Base-by-base conservation (phyloP, 2,888 invertebrate species). In the Agonopterix subpropinquella region DNA sequence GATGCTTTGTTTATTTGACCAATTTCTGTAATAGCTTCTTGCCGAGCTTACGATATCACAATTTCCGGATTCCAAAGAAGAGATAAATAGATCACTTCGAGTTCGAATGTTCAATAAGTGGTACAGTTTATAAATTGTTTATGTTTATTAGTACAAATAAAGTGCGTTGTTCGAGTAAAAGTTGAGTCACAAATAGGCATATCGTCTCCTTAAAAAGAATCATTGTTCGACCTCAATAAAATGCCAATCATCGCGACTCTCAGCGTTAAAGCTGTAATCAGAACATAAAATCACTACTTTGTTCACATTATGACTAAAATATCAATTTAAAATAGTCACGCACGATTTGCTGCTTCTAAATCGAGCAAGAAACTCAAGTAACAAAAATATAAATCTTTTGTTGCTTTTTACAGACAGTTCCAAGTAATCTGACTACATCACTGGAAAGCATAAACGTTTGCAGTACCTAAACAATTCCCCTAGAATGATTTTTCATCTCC, bases 1-100 rank as follows among this genome's bases (percentile, higher is more conserved):
- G 56, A 55, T 66, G 50, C 59, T 70, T 71, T 72, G 65, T 76
- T 78, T 76, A 68, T 75, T 74, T 70, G 61, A 63, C 71, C 59
- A 56, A 66, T 65, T 65, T 64, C 55, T 58, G 51, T 63, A 54
- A 58, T 58, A 64, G 64, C 56, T 54, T 47, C 50, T 48, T 50
- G 51, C 48, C 51, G 50, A 46, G 36, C 36, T 42, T 45, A 42
- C 11, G 15, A 52, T 49, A 51, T 48, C 39, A 36, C 41, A 10
- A 42, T 45, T 45, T 45, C 36, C 42, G 45, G 37, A 37, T 45
- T 44, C 15, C 36, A 28, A 41, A 18, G 9, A n/a, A 11, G 28
- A 5, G 28, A 28, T 28, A 28, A 28, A 28, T 28, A 28, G 5
- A 28, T 28, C 28, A 28, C 18, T 28, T 28, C 28, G 28, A 28